Evolutionary conservation across 2,888 invertebrate species (phyloP).

Genomic region (Isotomurus palustris): DNA sequence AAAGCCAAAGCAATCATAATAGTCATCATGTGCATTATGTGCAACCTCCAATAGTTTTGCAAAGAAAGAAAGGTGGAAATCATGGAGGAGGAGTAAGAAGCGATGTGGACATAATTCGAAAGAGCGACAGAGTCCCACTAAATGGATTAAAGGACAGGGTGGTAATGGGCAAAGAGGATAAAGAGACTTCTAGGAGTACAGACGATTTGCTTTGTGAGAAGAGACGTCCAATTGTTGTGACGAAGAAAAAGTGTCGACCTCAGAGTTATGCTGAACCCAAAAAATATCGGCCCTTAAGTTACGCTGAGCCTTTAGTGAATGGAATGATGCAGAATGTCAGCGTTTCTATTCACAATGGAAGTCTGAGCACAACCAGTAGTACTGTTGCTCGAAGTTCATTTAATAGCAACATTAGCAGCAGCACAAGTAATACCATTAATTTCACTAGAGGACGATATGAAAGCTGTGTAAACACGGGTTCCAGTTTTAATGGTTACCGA

Average conservation of each 20-base stretch:
- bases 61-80: too few relatives aligned
- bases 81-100: too few relatives aligned
- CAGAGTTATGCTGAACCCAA: conserved; percentile 28
- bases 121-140: not conserved
- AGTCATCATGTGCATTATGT: not conserved
- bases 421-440: conserved; percentile 1
- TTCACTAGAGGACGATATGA: conserved; percentile 10
- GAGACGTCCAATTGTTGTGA: not conserved
- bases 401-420: conserved; percentile 4
- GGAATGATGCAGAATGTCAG: too few relatives aligned
- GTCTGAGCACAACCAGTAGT: too few relatives aligned
- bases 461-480: conserved; percentile 11
- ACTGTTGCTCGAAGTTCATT: not conserved
- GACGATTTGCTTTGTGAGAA: too few relatives aligned
- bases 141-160: not conserved
- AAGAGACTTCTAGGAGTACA: not conserved
- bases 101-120: not conserved
- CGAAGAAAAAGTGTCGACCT: conserved; percentile 29
- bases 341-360: conserved; percentile 10
- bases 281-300: conserved; percentile 32
- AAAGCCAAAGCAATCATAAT: too few relatives aligned
- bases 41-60: not conserved
- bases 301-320: conserved; percentile 34
- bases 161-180: not conserved
- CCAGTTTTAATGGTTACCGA: conserved; percentile 32